phyloP scores from a whole-genome alignment of 2,888 invertebrate genomes.

The Drosophila maculinotata region DNA sequence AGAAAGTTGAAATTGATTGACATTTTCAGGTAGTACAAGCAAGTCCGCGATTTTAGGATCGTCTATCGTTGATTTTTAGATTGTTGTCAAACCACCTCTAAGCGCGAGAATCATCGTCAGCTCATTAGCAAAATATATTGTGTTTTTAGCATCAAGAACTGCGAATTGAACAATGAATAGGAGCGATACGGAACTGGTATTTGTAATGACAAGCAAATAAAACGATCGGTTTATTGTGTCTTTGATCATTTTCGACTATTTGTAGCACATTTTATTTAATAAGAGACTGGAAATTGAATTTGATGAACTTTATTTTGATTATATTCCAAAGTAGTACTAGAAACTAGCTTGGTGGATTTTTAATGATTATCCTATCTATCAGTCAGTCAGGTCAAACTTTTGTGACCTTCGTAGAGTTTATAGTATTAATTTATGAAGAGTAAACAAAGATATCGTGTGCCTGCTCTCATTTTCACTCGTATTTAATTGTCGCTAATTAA shows the following conservation, averaged over 20 bases:
- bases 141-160: constrained; percentile 7
- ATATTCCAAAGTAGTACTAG: no score
- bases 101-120: constrained; percentile 16
- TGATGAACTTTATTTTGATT: no score
- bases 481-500: constrained; percentile 25
- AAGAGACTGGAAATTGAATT: background rate
- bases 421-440: background rate
- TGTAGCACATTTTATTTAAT: background rate
- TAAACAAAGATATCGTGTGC: constrained; percentile 3
- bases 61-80: constrained; percentile 45
- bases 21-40: constrained; percentile 12
- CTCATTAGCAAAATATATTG: constrained; percentile 43
- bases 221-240: background rate
- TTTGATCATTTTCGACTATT: no score
- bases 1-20: constrained; percentile 63
- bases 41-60: constrained; percentile 4
- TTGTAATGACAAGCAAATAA: background rate
- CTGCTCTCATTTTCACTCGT: constrained; percentile 18
- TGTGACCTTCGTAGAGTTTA: background rate
- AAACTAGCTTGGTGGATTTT: no score
- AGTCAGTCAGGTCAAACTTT: no score
- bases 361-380: no score
- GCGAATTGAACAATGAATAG: constrained; percentile 32
- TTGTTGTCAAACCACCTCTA: constrained; percentile 67
- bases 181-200: constrained; percentile 30